Evolutionary conservation across 1,140 invertebrate genomes (phyloP), one percentile per base, ranked within the genome.

Genomic region (Vollenhovia emeryi): DNA sequence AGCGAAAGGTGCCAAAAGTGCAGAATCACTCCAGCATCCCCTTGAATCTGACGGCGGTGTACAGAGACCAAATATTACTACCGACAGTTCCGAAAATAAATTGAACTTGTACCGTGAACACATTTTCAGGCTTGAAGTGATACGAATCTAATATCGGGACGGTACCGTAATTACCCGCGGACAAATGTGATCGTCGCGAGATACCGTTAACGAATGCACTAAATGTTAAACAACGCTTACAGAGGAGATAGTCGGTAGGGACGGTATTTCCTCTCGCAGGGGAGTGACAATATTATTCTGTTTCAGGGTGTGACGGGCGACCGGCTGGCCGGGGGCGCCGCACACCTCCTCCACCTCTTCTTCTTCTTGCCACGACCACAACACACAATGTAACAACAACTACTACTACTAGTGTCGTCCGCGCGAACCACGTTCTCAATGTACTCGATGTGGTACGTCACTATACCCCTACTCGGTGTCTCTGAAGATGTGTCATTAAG

Each of bases 291-390:
- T 93, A 85, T 93, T 94, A 92, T 94, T 94, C 91, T 95, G 94
- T 94, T 95, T 95, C 94, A 95, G 94, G 94, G 94, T 95, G 94
- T 95, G 94, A 95, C 92, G 92, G 93, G 94, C 94, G 94, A 95
- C 94, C 94, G 93, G 94, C 94, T 95, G 94, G 93, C 94, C 94
- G 94, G 94, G 94, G 94, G 92, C 94, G 94, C 93, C 94, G 93
- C 94, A 95, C 94, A 95, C 94, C 94, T 95, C 94, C 94, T 94
- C 91, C 92, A 91, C 85, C 92, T 92, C 93, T 94, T 93, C 93
- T 93, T 93, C 93, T 93, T 94, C 93, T 94, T 94, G 93, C 93
- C 93, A 93, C 92, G 93, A 93, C 93, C 92, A 92, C 93, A 94
- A 93, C 93, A 93, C 93, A 93, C 93, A 93, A 94, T 94, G 93